Evolutionary conservation across 2,888 invertebrate species (phyloP).

Genomic region (Ptychoptera contaminata): DNA sequence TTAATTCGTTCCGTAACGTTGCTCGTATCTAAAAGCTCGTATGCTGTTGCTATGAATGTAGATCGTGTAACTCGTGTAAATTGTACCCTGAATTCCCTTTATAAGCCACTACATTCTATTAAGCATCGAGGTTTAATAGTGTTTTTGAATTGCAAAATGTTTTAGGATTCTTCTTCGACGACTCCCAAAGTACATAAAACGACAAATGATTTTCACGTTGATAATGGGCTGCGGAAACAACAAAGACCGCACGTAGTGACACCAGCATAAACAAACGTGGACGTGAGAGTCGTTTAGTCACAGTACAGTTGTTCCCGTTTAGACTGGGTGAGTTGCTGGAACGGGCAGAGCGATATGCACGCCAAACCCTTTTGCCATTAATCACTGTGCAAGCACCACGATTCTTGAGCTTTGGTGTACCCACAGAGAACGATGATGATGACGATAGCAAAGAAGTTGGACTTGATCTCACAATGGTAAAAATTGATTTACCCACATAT

Average conservation of each 20-base stretch:
- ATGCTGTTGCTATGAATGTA: no score
- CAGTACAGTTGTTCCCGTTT: constrained; percentile 66
- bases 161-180: no score
- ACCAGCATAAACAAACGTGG: constrained; percentile 17
- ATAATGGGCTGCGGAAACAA: constrained; percentile 10
- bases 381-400: constrained; percentile 67
- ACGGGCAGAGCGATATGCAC: constrained; percentile 65
- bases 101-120: no score
- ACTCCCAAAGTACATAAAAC: constrained; percentile 38
- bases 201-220: constrained; percentile 31
- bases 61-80: no score
- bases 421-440: constrained; percentile 13
- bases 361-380: constrained; percentile 57
- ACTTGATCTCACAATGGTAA: constrained; percentile 21
- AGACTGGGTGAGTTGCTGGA: constrained; percentile 62
- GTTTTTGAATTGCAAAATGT: no score
- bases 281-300: constrained; percentile 24
- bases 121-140: no score
- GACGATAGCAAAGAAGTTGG: constrained; percentile 27
- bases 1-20: no score
- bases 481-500: constrained; percentile 37
- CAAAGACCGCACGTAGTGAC: constrained; percentile 19
- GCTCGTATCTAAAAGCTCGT: no score
- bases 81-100: no score
- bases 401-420: constrained; percentile 37